Evolutionary conservation across 2,113 vertebrate genomes (phyloP), one percentile per base, ranked within the genome.

Genomic region (human (Homo sapiens)): DNA sequence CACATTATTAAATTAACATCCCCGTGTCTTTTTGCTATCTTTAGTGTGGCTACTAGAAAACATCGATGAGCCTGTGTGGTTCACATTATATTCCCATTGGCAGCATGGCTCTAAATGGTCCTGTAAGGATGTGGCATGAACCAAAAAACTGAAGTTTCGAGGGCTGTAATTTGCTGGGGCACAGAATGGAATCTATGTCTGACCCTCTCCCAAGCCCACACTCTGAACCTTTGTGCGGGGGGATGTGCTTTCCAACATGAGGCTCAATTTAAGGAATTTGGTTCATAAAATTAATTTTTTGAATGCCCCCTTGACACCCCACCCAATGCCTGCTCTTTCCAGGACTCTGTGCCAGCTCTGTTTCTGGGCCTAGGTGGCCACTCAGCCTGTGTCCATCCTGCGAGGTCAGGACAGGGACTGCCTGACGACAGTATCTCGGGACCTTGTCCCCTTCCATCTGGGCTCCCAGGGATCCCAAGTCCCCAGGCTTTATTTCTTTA

Each of bases 31-130:
- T 52, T 40, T 55, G 27, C 8, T 5, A 8, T 18, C 30, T 12
- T 55, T 1, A 0, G 12, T 0, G 38, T 20, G 86, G 38, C 86
- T 6, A 50, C 45, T 9, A 48, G 64, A 38, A 27, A 68, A 18
- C 52, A 20, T 55, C 52, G 18, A 20, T 55, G 18, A 55, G 52
- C 18, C 18, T 2, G 52, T 20, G 52, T 20, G 52, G 52, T 55
- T 20, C 52, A 6, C 82, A 0, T 35, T 5, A 17, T 5, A 10
- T 10, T 17, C 55, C 27, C 2, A 0, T 3, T 6, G 12, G 30
- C 3, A 73, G 72, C 27, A 9, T 6, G 38, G 79, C 52, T 35
- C 32, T 30, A 1, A 13, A 3, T 3, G 22, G 55, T 12, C 16
- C 35, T 52, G 48, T 9, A 25, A 30, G 48, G 45, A 20, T 8